These are phyloP conservation scores for Aptenodytes forsteri DNA, from an alignment of 2,113 vertebrate species.

Conservation along the genomic window DNA sequence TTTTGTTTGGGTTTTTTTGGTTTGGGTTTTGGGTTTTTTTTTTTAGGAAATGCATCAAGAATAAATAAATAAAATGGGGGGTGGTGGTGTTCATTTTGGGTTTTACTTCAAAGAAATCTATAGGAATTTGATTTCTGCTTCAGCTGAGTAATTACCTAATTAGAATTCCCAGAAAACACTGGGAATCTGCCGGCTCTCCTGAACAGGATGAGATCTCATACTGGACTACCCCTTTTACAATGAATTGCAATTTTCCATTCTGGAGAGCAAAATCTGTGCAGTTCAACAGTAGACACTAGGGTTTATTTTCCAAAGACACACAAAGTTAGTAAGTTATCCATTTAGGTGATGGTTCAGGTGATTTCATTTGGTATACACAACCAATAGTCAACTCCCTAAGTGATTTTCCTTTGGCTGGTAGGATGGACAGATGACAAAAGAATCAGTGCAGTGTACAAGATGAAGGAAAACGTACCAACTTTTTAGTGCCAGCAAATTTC, in stretches of 20 bases:
- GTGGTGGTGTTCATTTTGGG: background rate
- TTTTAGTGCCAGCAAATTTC: background rate
- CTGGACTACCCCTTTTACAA: background rate
- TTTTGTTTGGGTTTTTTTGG: too few relatives aligned
- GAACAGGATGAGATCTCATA: background rate
- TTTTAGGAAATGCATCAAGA: background rate
- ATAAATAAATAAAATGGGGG: background rate
- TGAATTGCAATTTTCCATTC: background rate
- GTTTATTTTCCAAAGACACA: background rate
- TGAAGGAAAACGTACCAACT: background rate
- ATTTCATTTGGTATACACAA: background rate
- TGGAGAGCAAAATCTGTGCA: background rate
- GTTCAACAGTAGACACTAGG: background rate
- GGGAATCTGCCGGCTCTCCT: background rate
- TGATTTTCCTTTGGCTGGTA: background rate
- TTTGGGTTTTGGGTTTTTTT: too few relatives aligned
- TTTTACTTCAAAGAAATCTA: background rate
- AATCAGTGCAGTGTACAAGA: background rate
- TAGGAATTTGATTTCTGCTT: background rate
- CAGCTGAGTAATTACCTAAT: too few relatives aligned
- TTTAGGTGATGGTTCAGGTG: background rate
- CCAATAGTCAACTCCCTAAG: fast-evolving
- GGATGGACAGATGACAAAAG: background rate
- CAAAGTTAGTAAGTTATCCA: background rate
- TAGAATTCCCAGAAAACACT: too few relatives aligned